Base-by-base conservation (phyloP, 35 echinoderm and acorn worm genomes). In the Hemicentrotus pulcherrimus region DNA sequence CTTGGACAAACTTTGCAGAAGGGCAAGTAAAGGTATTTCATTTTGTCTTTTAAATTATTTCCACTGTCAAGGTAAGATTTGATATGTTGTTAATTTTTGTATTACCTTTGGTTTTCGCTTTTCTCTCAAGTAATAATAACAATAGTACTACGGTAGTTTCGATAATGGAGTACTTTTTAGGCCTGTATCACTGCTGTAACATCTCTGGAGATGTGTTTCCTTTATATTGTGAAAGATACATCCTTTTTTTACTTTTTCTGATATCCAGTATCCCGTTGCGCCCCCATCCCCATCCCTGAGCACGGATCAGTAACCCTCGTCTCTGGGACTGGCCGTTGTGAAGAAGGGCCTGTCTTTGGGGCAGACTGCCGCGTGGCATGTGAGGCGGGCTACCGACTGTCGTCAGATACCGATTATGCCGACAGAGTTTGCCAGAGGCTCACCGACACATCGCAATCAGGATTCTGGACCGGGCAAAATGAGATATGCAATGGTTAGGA, bases 351-450 rank as follows among this genome's bases (percentile, higher is more conserved):
- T 19, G 33, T 95, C 86, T 95, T 46, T 65, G 95, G 95, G 31
- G 92, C 95, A 24, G 31, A 11, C 18, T 95, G 95, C 32, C 30
- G 30, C 15, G 47, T 95, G 47, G 59, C 86, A 14, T 95, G 95
- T 46, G 95, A 95, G 32, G 59, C 45, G 52, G 95, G 95, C 35
- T 46, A 95, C 88, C 46, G 48, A 61, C 95, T 95, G 24, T 95
- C 95, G 30, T 71, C 88, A 33, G 88, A 24, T 30, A 90, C 88
- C 3, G 88, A 33, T 47, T 5, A 33, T 22, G 32, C 15, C 32
- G 46, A 33, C 88, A 41, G 88, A 47, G 14, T 33, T 90, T 90
- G 88, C 88, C 32, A 90, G 9, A 15, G 88, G 32, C 32, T 47
- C 88, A 90, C 32, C 8, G 31, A 15, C 32, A 90, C 32, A 33